These are phyloP conservation scores for Lontra canadensis DNA, from an alignment of 2,113 vertebrate species.

Conservation along the genomic window DNA sequence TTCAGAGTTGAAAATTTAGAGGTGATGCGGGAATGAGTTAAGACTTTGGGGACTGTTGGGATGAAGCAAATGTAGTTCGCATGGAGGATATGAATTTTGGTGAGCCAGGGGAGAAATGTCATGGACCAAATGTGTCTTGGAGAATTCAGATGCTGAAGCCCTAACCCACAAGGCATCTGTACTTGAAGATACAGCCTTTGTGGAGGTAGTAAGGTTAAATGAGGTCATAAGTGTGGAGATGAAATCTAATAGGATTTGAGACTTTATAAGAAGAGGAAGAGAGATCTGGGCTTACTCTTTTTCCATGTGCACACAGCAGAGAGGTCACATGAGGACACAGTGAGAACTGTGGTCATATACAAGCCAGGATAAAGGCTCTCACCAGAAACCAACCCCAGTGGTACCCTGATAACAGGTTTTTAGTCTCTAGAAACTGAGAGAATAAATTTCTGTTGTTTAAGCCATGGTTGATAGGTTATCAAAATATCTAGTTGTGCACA, in stretches of 20 bases:
- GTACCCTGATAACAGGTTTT: background rate
- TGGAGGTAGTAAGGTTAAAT: background rate
- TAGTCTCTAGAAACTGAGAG: background rate
- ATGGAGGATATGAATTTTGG: background rate
- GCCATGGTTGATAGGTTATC: background rate
- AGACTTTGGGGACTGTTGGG: background rate
- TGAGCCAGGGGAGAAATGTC: background rate
- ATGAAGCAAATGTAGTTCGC: background rate
- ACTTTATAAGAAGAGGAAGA: background rate
- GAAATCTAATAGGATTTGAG: background rate
- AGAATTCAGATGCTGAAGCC: background rate
- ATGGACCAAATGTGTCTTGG: background rate
- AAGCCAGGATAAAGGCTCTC: background rate
- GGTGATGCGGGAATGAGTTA: background rate
- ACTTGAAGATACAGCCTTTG: background rate
- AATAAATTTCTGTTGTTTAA: background rate
- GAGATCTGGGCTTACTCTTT: background rate
- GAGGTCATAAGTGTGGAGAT: background rate
- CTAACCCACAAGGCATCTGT: background rate
- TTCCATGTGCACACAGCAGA: background rate
- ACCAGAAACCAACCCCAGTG: rapidly evolving
- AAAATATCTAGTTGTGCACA: background rate
- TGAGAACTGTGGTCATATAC: background rate
- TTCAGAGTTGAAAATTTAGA: background rate
- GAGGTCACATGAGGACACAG: no score